Evolutionary conservation across 2,888 invertebrate genomes (phyloP).

Genomic region (Acleris laterana): DNA sequence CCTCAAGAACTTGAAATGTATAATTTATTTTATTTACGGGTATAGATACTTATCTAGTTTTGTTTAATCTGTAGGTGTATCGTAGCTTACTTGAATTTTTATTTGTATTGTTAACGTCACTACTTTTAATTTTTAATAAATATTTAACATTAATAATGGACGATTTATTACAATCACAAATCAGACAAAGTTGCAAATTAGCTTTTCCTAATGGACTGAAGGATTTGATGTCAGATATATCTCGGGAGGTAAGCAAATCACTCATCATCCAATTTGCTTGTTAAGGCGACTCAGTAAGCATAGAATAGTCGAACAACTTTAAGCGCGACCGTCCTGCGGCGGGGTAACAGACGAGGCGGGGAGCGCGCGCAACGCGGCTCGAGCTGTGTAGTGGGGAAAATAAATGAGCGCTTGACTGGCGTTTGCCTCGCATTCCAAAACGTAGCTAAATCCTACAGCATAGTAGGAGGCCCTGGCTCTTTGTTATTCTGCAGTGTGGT

Average conservation of each 20-base stretch:
- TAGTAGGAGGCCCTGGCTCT: no score
- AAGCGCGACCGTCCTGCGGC: no score
- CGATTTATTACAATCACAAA: conserved; percentile 57
- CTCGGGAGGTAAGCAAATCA: conserved; percentile 84
- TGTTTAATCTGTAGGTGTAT: not conserved
- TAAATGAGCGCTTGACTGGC: no score
- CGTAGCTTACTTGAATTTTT: conserved; percentile 44
- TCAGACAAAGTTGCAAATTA: conserved; percentile 54
- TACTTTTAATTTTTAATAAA: conserved; percentile 33
- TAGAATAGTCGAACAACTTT: no score
- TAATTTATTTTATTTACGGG: not conserved
- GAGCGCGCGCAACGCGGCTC: no score
- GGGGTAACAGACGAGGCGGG: no score
- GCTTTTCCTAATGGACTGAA: conserved; percentile 87
- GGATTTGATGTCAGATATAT: conserved; percentile 89
- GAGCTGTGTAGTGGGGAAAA: no score
- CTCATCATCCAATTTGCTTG: no score
- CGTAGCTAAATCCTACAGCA: no score
- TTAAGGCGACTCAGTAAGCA: no score
- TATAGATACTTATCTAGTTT: not conserved
- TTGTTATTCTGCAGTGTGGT: no score
- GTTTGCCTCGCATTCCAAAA: no score
- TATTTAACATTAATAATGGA: conserved; percentile 47
- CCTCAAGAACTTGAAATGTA: not conserved
- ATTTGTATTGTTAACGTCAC: conserved; percentile 11